phyloP scores from a whole-genome alignment of 2,113 vertebrate species.

The Perognathus longimembris region DNA sequence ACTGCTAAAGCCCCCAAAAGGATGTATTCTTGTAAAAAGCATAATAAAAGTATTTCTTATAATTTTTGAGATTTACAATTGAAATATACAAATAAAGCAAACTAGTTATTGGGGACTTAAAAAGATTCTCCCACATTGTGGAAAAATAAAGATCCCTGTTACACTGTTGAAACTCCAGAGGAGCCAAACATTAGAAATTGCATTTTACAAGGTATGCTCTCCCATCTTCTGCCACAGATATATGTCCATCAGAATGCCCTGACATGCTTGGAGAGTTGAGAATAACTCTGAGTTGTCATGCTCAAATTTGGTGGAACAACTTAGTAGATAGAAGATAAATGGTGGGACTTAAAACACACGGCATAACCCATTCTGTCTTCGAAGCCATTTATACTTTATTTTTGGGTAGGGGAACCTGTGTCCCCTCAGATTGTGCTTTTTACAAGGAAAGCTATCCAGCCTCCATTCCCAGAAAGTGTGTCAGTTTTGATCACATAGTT shows the following conservation, averaged over 20 bases:
- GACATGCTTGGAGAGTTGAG: not conserved
- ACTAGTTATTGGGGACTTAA: not conserved
- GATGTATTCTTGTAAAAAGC: not conserved
- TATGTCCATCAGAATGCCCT: not conserved
- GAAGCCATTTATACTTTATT: not conserved
- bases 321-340: not conserved
- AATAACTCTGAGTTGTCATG: not conserved
- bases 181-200: not conserved
- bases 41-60: conserved; percentile 12
- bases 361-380: not conserved
- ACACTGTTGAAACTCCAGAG: not conserved
- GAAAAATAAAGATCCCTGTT: not conserved
- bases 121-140: not conserved
- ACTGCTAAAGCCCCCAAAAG: not conserved
- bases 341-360: not conserved
- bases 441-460: conserved; percentile 33
- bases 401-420: not conserved
- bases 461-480: conserved; percentile 24
- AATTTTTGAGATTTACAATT: conserved; percentile 25
- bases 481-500: not conserved
- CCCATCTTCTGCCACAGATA: not conserved
- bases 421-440: not conserved
- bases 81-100: not conserved
- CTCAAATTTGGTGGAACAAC: not conserved
- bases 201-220: not conserved